Evolutionary conservation across 2,888 invertebrate species (phyloP).

Genomic region (Lapara coniferarum): DNA sequence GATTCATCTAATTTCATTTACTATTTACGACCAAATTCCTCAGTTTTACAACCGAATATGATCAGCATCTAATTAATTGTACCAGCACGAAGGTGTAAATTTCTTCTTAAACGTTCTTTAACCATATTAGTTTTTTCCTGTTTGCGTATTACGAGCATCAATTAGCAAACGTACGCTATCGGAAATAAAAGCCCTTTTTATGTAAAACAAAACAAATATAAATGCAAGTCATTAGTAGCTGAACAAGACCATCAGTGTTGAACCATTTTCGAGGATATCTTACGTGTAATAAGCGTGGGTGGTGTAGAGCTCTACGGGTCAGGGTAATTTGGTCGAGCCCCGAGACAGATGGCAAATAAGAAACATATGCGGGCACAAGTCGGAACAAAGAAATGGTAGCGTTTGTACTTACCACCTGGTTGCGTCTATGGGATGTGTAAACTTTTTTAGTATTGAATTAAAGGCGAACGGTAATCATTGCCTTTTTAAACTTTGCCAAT

Average conservation of each 20-base stretch:
- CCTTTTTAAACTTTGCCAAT: not conserved
- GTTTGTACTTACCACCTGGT: conserved; percentile 51
- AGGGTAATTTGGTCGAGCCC: not conserved
- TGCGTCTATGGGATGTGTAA: conserved; percentile 35
- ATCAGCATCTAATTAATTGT: not conserved
- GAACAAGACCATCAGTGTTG: not conserved
- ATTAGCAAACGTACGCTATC: conserved; percentile 49
- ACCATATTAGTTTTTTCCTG: not conserved
- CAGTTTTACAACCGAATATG: not conserved
- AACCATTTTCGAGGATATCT: conserved; percentile 2
- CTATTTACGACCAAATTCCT: not conserved
- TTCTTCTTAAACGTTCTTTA: not conserved
- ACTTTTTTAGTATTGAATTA: conserved; percentile 14
- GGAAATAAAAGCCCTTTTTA: conserved; percentile 45
- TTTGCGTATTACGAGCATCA: conserved; percentile 29
- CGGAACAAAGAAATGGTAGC: conserved; percentile 49
- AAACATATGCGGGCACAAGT: conserved; percentile 46
- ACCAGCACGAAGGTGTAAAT: not conserved
- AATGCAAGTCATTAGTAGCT: conserved; percentile 3
- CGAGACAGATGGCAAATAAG: conserved; percentile 55
- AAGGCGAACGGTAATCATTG: not conserved
- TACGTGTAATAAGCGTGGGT: not conserved
- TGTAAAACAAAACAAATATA: conserved; percentile 35
- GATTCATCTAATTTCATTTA: not conserved
- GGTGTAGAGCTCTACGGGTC: not conserved